Percentiles rank a stretch among this genome's conserved stretches.
These are phyloP conservation scores for Idaea dimidiata DNA, from an alignment of 2,888 invertebrate species.

Conservation along the genomic window DNA sequence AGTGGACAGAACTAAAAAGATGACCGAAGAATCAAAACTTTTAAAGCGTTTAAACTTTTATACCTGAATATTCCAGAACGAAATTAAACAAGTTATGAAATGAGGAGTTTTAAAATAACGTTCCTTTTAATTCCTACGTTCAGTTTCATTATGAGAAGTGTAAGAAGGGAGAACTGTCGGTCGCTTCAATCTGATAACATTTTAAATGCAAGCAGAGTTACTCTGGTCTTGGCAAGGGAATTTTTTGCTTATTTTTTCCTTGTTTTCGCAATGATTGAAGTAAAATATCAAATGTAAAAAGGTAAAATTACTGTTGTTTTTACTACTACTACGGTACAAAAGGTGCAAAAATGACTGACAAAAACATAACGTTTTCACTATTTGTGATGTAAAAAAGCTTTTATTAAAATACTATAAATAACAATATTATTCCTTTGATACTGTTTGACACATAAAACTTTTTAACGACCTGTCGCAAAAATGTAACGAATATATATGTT, in stretches of 20 bases:
- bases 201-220: neutral
- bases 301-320: too few species aligned
- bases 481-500: slow-evolving; percentile 43
- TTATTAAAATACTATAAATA: neutral
- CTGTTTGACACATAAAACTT: slow-evolving; percentile 40
- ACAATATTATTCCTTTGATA: slow-evolving; percentile 2
- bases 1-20: slow-evolving; percentile 35
- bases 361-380: neutral
- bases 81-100: slow-evolving; percentile 65
- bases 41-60: slow-evolving; percentile 50
- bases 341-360: too few species aligned
- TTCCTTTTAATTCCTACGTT: slow-evolving; percentile 41
- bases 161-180: slow-evolving; percentile 20
- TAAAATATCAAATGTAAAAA: neutral
- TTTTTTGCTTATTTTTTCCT: neutral
- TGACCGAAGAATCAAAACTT: slow-evolving; percentile 30
- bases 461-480: slow-evolving; percentile 39
- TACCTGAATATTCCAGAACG: slow-evolving; percentile 51
- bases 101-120: slow-evolving; percentile 43
- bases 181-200: neutral
- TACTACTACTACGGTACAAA: too few species aligned
- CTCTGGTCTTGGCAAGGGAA: neutral
- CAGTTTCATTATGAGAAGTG: slow-evolving; percentile 50
- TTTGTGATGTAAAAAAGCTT: neutral
- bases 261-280: neutral